Evolutionary conservation across 92 coral and sea anemone genomes (phyloP), one percentile per base, ranked within the genome.

Genomic region (Virgularia gustaviana): DNA sequence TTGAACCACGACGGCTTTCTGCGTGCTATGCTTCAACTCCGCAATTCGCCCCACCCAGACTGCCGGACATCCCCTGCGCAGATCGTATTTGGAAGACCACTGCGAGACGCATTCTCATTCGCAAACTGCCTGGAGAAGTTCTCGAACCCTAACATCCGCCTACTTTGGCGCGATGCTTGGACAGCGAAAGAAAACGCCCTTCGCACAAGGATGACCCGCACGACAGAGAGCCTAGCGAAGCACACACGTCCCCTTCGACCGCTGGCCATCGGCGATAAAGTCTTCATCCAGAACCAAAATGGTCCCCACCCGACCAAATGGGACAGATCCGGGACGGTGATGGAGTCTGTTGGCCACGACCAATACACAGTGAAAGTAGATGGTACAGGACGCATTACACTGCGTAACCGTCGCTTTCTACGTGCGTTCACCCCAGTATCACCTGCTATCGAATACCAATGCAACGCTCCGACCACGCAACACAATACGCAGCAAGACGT

Each of bases 221-320:
- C 76, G 0, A 42, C 81, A 15, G 64, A 66, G 59, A 52, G 66
- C 10, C 33, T 49, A 23, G 18, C 27, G 27, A 58, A 53, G 30
- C 81, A 79, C 81, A 73, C 82, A 0, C 62, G 78, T 18, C 88
- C 85, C 6, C 78, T 77, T 18, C 84, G 81, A 18, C 84, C 87
- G 2, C 45, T 81, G 16, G 29, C 81, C 52, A n/a, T 73, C 47
- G 87, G 84, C 18, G 84, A 82, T 10, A 60, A 36, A 57, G 90
- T 82, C 18, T 78, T 82, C 74, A 37, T 78, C 24, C 84, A 86
- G 75, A 86, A 86, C 64, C 90, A 86, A 58, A 75, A 70, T 35
- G 90, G 85, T 61, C 19, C 80, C 61, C 60, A 29, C 84, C 87
- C 87, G 15, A 86, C 76, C 64, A 86, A 83, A 77, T 86, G 87